Percentiles rank a stretch among this genome's conserved stretches.
Evolutionary conservation across 2,797 vertebrate species (phyloP).

Genomic region (Perdix hodgsoniae): DNA sequence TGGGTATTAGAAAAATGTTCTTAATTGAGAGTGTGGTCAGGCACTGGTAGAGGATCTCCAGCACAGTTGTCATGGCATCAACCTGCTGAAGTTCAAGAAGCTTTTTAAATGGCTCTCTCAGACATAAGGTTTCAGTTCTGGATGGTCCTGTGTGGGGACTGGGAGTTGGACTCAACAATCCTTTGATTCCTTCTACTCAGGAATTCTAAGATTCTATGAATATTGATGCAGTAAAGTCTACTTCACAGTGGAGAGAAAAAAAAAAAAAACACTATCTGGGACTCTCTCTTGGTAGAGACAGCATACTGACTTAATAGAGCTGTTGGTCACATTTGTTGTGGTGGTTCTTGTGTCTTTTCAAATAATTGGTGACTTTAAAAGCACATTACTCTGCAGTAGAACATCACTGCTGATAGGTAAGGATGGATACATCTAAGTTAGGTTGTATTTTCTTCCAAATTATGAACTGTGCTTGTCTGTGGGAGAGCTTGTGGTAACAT

Average conservation of each 20-base stretch:
- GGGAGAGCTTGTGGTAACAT: slow-evolving; percentile 1
- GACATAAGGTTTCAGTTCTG: background rate
- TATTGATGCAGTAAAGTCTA: rapidly evolving
- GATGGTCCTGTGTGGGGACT: background rate
- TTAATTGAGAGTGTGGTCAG: background rate
- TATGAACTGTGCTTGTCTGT: background rate
- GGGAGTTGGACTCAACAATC: background rate
- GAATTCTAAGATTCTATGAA: background rate
- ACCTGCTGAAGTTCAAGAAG: background rate
- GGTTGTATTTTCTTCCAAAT: background rate
- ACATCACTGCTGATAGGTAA: background rate
- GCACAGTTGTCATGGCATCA: background rate
- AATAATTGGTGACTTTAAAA: background rate
- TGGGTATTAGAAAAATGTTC: background rate
- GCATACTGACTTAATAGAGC: background rate
- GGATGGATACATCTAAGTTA: background rate
- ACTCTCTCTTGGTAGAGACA: background rate
- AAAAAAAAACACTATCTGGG: background rate
- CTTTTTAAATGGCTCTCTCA: background rate
- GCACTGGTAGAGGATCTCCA: background rate
- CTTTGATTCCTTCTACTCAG: background rate
- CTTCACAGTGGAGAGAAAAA: background rate
- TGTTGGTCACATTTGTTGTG: background rate
- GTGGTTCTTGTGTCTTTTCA: background rate
- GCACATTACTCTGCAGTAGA: background rate